Evolutionary conservation across 2,113 vertebrate species (phyloP).

Genomic region (Hylia prasina): DNA sequence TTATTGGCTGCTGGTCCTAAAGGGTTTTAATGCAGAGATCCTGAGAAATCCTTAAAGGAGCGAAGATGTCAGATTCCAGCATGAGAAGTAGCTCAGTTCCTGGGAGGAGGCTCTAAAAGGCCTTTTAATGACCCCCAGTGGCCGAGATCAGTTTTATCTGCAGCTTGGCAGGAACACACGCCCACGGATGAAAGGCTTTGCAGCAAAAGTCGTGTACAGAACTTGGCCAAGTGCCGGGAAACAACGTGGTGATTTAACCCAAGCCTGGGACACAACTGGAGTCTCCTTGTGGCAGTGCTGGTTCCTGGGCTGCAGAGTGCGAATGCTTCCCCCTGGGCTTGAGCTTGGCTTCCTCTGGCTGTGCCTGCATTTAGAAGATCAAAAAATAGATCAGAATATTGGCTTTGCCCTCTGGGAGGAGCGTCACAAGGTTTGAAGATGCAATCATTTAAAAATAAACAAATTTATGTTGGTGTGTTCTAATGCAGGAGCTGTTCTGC

Average conservation of each 20-base stretch:
- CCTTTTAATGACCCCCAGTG: conserved; percentile 64
- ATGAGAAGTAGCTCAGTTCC: background rate
- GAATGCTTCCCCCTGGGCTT: rapidly evolving
- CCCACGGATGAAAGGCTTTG: background rate
- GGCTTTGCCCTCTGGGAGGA: background rate
- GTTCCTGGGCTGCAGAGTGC: rapidly evolving
- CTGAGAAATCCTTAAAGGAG: background rate
- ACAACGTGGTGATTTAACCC: rapidly evolving
- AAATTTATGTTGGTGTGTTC: background rate
- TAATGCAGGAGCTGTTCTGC: background rate
- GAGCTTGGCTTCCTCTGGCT: background rate
- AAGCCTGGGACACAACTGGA: background rate
- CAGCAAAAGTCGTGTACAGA: background rate
- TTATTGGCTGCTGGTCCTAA: background rate
- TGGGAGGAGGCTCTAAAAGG: conserved; percentile 33
- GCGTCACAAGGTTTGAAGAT: rapidly evolving
- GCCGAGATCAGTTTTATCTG: conserved; percentile 25
- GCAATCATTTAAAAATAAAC: background rate
- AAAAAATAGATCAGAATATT: conserved; percentile 11
- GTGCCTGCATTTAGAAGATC: background rate
- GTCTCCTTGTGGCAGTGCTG: background rate
- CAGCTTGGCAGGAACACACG: background rate
- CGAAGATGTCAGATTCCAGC: background rate
- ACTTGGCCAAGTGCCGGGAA: rapidly evolving
- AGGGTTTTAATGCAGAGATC: background rate